These are phyloP conservation scores for Myocastor coypus DNA, from an alignment of 2,113 vertebrate genomes.

Conservation along the genomic window DNA sequence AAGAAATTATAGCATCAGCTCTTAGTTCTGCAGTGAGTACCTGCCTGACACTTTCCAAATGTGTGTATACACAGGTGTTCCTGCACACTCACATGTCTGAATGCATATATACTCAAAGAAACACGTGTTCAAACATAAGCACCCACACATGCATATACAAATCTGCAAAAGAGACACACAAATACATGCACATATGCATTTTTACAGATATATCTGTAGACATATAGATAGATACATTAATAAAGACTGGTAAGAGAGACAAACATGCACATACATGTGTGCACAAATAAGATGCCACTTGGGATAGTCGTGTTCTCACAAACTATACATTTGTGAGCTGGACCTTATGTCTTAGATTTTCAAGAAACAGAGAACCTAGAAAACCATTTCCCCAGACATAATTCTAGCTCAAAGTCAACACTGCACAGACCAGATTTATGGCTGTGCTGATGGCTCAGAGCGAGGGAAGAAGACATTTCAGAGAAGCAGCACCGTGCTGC, in stretches of 20 bases:
- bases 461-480: not conserved
- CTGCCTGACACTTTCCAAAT: not conserved
- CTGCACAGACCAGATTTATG: too few relatives aligned
- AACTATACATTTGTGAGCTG: not conserved
- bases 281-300: not conserved
- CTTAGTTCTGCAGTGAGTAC: not conserved
- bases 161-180: not conserved
- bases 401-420: not conserved
- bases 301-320: not conserved
- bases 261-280: not conserved
- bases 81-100: not conserved
- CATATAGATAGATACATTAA: not conserved
- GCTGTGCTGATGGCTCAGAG: not conserved
- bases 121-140: not conserved
- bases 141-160: not conserved
- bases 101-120: not conserved
- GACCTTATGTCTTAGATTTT: not conserved
- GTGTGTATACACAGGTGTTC: not conserved
- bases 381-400: not conserved
- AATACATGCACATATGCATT: not conserved
- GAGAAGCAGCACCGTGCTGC: not conserved
- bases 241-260: not conserved
- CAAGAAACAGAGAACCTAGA: not conserved
- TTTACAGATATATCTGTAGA: not conserved
- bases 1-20: slow-evolving; percentile 23